These are phyloP conservation scores for Sinelater perroti DNA, from an alignment of 2,888 invertebrate genomes.

Conservation along the genomic window DNA sequence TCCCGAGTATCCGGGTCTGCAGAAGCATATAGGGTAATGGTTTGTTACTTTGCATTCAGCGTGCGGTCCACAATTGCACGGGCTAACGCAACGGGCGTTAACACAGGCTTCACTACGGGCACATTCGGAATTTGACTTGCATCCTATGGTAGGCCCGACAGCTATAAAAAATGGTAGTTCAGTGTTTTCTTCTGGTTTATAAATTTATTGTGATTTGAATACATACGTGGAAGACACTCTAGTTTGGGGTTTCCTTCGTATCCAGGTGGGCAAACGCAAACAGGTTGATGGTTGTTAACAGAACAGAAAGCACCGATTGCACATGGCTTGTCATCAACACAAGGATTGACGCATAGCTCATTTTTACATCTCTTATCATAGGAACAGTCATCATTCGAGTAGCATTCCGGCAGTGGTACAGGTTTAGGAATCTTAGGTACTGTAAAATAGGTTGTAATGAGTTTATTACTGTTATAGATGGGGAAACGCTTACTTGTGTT, in stretches of 20 bases:
- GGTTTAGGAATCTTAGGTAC: conserved; percentile 61
- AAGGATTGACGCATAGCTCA: conserved; percentile 82
- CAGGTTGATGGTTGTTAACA: conserved; percentile 76
- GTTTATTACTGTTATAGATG: too few species aligned
- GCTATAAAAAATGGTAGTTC: conserved; percentile 57
- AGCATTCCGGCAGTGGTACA: conserved; percentile 72
- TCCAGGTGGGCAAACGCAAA: conserved; percentile 83
- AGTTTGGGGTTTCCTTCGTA: conserved; percentile 77
- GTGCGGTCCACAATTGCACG: conserved; percentile 85
- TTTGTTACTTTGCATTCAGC: conserved; percentile 83
- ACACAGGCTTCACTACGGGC: conserved; percentile 84
- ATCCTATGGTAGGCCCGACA: conserved; percentile 72
- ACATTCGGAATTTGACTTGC: conserved; percentile 83
- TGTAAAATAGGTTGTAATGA: too few species aligned
- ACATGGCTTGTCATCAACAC: conserved; percentile 73
- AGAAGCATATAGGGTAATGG: conserved; percentile 88
- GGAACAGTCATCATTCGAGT: conserved; percentile 79
- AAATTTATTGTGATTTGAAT: background rate
- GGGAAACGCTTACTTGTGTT: conserved; percentile 60
- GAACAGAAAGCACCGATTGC: conserved; percentile 84
- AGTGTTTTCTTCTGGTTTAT: too few species aligned
- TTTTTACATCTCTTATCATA: conserved; percentile 79
- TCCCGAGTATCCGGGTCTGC: conserved; percentile 83
- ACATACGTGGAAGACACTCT: conserved; percentile 84
- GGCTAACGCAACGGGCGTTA: conserved; percentile 80